phyloP scores from a whole-genome alignment of 37 sponge, comb jelly and placozoan genomes.

The Beroe forskalii region DNA sequence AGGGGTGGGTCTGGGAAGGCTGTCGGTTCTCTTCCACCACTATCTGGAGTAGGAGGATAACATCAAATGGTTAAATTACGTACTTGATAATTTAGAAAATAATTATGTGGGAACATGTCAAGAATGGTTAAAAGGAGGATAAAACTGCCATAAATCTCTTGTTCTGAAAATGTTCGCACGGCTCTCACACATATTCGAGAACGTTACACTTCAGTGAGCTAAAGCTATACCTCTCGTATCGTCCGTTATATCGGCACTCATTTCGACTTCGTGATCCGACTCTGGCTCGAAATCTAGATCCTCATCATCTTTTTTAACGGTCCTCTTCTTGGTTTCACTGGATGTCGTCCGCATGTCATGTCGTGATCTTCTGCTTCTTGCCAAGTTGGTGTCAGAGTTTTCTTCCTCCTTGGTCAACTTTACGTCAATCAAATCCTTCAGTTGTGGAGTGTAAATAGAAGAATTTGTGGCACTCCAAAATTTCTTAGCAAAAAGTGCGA shows the following conservation, averaged over 20 bases:
- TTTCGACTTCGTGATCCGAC: conserved; percentile 9
- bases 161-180: too few relatives aligned
- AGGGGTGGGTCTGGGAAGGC: conserved; percentile 33
- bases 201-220: too few relatives aligned
- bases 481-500: neutral
- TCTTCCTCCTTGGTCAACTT: conserved; percentile 53
- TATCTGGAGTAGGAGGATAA: neutral
- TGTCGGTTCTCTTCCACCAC: conserved; percentile 31
- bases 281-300: conserved; percentile 56
- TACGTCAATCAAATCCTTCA: conserved; percentile 17
- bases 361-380: neutral
- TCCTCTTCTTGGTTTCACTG: conserved; percentile 9
- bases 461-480: neutral
- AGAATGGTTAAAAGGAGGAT: too few relatives aligned
- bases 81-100: too few relatives aligned
- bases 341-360: neutral
- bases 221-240: neutral
- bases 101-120: too few relatives aligned
- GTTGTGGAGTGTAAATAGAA: neutral
- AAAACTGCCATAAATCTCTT: too few relatives aligned
- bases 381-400: neutral
- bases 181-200: too few relatives aligned
- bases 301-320: neutral
- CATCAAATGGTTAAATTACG: too few relatives aligned
- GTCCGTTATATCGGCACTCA: neutral